Conservation (phyloP, 2,113 vertebrate species). For the Podocnemis expansa region DNA sequence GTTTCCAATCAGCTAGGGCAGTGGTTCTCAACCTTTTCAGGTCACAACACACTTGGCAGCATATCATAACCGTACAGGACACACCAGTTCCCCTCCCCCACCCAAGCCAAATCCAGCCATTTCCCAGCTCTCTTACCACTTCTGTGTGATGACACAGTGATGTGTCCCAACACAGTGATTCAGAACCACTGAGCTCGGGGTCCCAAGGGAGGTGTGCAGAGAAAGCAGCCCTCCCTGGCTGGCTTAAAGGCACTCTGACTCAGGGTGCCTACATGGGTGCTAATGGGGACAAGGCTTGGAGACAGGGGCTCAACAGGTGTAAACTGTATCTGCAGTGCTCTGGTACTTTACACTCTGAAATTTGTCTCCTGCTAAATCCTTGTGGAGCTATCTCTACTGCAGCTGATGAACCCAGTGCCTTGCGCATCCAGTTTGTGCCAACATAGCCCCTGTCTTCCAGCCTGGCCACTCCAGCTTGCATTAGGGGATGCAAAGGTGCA, state of each 20-base stretch:
- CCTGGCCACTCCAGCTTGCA: too few relatives aligned
- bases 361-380: not conserved
- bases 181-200: too few relatives aligned
- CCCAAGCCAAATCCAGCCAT: too few relatives aligned
- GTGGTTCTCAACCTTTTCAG: too few relatives aligned
- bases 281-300: not conserved
- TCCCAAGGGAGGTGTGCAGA: not conserved
- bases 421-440: not conserved
- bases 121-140: too few relatives aligned
- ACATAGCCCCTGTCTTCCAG: not conserved
- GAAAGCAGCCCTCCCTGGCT: not conserved
- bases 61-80: too few relatives aligned
- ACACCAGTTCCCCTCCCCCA: too few relatives aligned
- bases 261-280: not conserved
- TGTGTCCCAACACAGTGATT: too few relatives aligned
- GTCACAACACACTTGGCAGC: too few relatives aligned
- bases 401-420: not conserved
- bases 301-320: not conserved
- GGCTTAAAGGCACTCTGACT: not conserved
- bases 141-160: too few relatives aligned
- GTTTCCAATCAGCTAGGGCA: not conserved
- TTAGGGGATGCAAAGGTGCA: too few relatives aligned
- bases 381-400: not conserved
- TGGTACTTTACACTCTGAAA: too few relatives aligned
- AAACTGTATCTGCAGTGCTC: not conserved